phyloP scores from a whole-genome alignment of 2,113 vertebrate species.

The Progne subis region DNA sequence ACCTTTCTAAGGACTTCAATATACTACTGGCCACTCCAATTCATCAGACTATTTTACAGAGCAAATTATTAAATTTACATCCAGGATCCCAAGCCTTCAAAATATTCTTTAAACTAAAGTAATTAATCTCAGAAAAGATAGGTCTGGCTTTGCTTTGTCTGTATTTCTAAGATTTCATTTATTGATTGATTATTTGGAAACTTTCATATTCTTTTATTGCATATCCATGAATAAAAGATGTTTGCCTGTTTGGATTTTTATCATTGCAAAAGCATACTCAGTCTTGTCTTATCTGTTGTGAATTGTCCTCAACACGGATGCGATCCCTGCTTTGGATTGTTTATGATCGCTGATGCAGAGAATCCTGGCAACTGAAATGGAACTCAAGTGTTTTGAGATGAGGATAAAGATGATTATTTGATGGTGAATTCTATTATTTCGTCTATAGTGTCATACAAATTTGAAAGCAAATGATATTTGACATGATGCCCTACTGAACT shows the following conservation, averaged over 20 bases:
- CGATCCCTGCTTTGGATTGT: neutral
- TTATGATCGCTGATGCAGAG: neutral
- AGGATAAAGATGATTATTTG: neutral
- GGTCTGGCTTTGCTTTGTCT: neutral
- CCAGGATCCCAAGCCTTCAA: neutral
- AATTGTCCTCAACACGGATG: neutral
- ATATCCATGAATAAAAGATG: neutral
- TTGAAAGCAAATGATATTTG: neutral
- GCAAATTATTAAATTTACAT: neutral
- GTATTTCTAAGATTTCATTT: neutral
- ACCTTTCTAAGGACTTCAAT: neutral
- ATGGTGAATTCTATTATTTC: neutral
- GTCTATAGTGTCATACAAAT: neutral
- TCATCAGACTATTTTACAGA: neutral
- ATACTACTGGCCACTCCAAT: neutral
- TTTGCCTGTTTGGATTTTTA: neutral
- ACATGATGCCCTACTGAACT: neutral
- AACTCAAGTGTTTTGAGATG: neutral
- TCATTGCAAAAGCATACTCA: neutral
- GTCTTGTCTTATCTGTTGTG: neutral
- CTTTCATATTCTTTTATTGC: neutral
- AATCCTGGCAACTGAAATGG: neutral
- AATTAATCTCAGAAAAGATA: neutral
- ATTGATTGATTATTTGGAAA: neutral
- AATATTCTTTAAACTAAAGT: neutral